Conservation (phyloP, 1,140 invertebrate genomes). For the Chelonus insularis region DNA sequence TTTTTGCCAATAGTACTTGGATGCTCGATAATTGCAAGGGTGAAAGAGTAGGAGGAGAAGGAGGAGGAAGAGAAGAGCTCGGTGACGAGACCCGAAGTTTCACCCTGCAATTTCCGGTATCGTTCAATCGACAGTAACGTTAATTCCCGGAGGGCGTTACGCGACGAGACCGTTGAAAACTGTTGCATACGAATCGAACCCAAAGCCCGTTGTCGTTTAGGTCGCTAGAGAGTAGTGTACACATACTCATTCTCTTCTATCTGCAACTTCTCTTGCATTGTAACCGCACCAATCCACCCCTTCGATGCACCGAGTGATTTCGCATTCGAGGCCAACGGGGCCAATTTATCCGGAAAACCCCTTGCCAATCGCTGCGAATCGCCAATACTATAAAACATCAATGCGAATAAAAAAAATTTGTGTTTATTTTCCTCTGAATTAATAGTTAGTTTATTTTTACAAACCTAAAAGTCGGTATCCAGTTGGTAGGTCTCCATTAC, state of each 20-base stretch:
- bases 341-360: neutral
- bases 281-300: neutral
- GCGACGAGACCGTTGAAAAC: conserved; percentile 21
- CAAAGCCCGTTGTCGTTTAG: neutral
- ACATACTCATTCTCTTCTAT: neutral
- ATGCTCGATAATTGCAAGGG: conserved; percentile 23
- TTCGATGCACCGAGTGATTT: conserved; percentile 3
- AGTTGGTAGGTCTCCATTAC: no score
- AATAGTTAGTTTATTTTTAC: no score
- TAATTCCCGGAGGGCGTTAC: conserved; percentile 26
- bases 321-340: neutral
- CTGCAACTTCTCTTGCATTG: neutral
- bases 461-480: neutral
- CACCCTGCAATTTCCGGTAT: conserved; percentile 30
- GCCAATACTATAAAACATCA: neutral
- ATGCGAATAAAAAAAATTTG: neutral
- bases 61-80: conserved; percentile 3
- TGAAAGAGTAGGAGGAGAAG: neutral
- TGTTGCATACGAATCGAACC: conserved; percentile 19
- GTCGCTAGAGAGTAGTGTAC: neutral
- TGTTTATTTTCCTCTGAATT: no score
- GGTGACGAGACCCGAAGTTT: conserved; percentile 19
- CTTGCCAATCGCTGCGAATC: conserved; percentile 1
- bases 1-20: conserved; percentile 14
- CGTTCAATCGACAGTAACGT: conserved; percentile 20